Evolutionary conservation across 2,888 invertebrate species (phyloP).

Genomic region (Coenonympha glycerion): DNA sequence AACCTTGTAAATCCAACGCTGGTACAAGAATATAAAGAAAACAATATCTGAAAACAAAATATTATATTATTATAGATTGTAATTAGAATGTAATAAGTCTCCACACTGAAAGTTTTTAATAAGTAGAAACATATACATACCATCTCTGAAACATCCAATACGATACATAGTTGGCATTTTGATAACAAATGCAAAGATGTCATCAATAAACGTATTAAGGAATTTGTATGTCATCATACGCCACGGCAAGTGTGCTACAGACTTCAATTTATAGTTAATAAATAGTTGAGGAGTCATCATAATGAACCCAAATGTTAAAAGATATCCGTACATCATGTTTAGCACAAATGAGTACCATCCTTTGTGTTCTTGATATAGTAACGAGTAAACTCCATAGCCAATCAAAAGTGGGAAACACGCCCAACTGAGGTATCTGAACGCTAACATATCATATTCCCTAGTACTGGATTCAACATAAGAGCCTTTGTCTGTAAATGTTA

Average conservation of each 20-base stretch:
- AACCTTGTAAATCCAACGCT: conserved; percentile 98
- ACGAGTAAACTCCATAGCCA: conserved; percentile 96
- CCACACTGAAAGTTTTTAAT: too few relatives aligned
- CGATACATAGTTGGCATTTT: conserved; percentile 99
- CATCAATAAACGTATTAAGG: conserved; percentile 99
- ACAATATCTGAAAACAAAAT: conserved; percentile 88
- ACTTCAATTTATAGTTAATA: conserved; percentile 99
- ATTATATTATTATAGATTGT: too few relatives aligned
- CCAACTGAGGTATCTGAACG: conserved; percentile 98
- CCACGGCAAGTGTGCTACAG: conserved; percentile 99
- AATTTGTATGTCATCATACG: conserved; percentile 99
- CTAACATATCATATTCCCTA: conserved; percentile 93
- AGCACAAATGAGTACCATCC: conserved; percentile 99
- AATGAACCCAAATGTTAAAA: conserved; percentile 98
- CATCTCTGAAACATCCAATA: conserved; percentile 98
- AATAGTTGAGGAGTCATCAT: conserved; percentile 99
- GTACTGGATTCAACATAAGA: conserved; percentile 97
- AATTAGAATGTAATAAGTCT: too few relatives aligned
- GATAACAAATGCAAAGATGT: conserved; percentile 99
- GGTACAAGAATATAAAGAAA: conserved; percentile 99
- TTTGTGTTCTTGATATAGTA: conserved; percentile 96
- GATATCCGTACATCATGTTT: conserved; percentile 97
- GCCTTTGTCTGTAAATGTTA: conserved; percentile 93
- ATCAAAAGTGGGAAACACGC: conserved; percentile 93
- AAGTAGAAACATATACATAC: conserved; percentile 65